These are phyloP conservation scores for Epizoanthus fatuus DNA, from an alignment of 92 coral and sea anemone species.

Conservation along the genomic window DNA sequence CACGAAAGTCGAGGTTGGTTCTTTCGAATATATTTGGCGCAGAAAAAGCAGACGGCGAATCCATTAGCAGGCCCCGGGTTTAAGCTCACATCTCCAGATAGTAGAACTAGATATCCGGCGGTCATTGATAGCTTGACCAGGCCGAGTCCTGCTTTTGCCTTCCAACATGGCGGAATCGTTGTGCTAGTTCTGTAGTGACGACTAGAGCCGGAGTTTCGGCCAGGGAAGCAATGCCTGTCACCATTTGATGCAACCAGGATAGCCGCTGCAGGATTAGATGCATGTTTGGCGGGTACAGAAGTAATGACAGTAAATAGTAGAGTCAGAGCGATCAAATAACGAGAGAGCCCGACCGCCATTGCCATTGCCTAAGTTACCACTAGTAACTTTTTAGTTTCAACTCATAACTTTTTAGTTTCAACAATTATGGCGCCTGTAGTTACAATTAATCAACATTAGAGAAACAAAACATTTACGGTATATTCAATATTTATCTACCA, in stretches of 20 bases:
- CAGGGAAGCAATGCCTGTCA: conserved; percentile 17
- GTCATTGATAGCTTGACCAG: conserved; percentile 27
- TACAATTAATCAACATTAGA: too few relatives aligned
- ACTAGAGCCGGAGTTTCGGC: conserved; percentile 28
- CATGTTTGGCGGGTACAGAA: not conserved
- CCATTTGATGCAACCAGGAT: conserved; percentile 21
- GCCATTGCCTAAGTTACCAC: too few relatives aligned
- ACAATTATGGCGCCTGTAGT: too few relatives aligned
- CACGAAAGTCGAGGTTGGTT: conserved; percentile 42
- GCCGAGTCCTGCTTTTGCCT: conserved; percentile 27
- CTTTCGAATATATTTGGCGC: conserved; percentile 34
- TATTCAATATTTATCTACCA: too few relatives aligned
- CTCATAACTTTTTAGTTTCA: too few relatives aligned
- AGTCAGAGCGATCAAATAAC: not conserved
- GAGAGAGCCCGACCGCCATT: conserved; percentile 1
- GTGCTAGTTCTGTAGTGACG: conserved; percentile 27
- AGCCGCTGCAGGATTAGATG: conserved; percentile 8
- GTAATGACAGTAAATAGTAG: conserved; percentile 3
- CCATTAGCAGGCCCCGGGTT: conserved; percentile 31
- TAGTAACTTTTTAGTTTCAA: too few relatives aligned
- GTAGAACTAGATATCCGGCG: conserved; percentile 35
- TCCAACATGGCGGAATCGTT: conserved; percentile 45
- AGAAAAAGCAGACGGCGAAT: not conserved
- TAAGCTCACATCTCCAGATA: conserved; percentile 38
- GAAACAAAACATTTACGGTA: too few relatives aligned